These are phyloP conservation scores for Gopherus evgoodei DNA, from an alignment of 2,113 vertebrate species.

Conservation along the genomic window DNA sequence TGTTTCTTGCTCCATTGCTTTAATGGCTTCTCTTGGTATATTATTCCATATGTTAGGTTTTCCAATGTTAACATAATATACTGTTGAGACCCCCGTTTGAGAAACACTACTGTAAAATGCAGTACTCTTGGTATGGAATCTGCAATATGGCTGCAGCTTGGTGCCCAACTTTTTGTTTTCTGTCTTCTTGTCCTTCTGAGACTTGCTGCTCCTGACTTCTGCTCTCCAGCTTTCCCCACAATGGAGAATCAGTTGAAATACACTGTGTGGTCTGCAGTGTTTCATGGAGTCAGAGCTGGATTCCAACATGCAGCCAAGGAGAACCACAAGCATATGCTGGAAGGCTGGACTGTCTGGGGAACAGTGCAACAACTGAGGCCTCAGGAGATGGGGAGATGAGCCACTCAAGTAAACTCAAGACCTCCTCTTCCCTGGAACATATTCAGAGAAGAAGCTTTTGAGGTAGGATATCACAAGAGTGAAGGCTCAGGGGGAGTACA, in stretches of 20 bases:
- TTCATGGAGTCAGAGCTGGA: background rate
- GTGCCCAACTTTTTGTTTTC: background rate
- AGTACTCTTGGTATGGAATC: background rate
- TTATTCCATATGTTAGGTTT: conserved; percentile 3
- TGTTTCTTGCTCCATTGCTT: background rate
- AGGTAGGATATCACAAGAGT: background rate
- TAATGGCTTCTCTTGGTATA: background rate
- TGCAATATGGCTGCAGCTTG: too few relatives aligned
- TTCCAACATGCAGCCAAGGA: background rate
- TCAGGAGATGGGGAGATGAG: background rate
- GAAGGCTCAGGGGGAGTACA: background rate
- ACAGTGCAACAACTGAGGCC: background rate
- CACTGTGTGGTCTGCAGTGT: background rate
- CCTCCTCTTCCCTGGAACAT: background rate
- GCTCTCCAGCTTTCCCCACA: background rate
- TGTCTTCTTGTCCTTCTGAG: background rate
- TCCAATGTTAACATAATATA: background rate
- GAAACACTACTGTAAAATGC: background rate
- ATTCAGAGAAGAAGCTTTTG: background rate
- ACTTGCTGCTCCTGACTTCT: background rate
- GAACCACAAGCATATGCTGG: background rate
- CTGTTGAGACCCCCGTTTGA: background rate
- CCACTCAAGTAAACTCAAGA: background rate
- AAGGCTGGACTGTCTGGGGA: background rate
- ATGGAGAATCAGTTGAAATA: background rate